Percentiles rank a stretch among this genome's conserved stretches.
phyloP scores from a whole-genome alignment of 1,140 invertebrate species.

The Listronotus bonariensis region DNA sequence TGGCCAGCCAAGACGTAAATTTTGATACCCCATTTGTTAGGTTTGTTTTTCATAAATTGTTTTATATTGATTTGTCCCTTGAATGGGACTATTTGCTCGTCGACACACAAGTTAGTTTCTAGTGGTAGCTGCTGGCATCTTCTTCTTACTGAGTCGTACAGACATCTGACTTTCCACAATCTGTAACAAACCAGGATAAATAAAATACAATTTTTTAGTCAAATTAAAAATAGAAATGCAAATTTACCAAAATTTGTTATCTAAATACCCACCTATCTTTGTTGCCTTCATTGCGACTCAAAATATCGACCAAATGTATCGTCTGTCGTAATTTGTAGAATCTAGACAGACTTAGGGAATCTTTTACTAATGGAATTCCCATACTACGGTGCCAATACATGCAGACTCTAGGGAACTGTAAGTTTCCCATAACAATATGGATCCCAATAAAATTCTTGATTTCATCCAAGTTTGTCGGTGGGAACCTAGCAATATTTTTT shows the following conservation, averaged over 20 bases:
- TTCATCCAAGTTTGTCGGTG: no score
- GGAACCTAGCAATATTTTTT: no score
- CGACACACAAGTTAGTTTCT: background rate
- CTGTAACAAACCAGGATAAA: background rate
- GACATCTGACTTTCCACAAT: background rate
- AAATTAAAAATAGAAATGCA: background rate
- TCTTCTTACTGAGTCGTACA: background rate
- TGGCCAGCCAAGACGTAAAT: no score
- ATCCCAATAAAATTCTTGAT: no score
- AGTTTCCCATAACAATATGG: no score
- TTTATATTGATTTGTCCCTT: background rate
- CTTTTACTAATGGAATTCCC: no score
- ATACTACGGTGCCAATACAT: no score
- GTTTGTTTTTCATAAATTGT: background rate
- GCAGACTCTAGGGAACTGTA: no score
- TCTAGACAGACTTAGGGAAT: no score
- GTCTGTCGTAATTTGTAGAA: no score
- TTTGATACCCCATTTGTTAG: background rate
- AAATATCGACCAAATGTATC: background rate
- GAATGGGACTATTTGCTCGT: background rate
- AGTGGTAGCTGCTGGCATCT: background rate
- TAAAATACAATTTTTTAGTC: background rate
- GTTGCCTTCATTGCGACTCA: background rate
- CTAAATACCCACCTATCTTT: conserved; percentile 2
- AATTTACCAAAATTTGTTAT: no score